These are phyloP conservation scores for Drosophila macrospina DNA, from an alignment of 2,888 invertebrate species.

Conservation along the genomic window DNA sequence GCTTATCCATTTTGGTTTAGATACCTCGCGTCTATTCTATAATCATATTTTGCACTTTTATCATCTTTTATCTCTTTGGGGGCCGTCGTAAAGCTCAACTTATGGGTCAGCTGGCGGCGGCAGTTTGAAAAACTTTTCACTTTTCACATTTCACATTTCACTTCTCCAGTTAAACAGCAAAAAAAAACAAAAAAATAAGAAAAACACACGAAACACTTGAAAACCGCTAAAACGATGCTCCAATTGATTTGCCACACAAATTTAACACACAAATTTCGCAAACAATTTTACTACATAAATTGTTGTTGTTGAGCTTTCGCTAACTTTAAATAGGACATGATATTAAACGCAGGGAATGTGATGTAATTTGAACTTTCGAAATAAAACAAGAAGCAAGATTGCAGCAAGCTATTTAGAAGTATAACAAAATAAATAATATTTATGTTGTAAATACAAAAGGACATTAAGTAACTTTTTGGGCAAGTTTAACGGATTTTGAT, in stretches of 20 bases:
- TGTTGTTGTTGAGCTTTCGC: neutral
- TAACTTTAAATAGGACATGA: neutral
- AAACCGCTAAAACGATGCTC: slow-evolving; percentile 21
- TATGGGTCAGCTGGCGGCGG: slow-evolving; percentile 52
- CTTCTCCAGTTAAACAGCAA: slow-evolving; percentile 32
- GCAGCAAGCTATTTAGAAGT: no score
- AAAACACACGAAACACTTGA: slow-evolving; percentile 12
- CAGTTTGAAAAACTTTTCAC: slow-evolving; percentile 25
- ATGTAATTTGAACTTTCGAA: no score
- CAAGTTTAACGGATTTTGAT: no score
- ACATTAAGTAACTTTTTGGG: no score
- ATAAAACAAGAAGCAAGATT: no score
- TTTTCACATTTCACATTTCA: slow-evolving; percentile 42
- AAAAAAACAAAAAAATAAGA: no score
- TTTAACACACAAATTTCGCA: slow-evolving; percentile 8
- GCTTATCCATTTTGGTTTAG: neutral
- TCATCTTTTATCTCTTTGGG: slow-evolving; percentile 34
- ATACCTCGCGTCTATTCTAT: slow-evolving; percentile 37
- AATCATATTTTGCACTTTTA: slow-evolving; percentile 55
- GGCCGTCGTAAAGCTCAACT: slow-evolving; percentile 48
- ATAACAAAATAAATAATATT: no score
- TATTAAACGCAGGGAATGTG: no score
- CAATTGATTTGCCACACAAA: slow-evolving; percentile 40
- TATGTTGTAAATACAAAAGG: no score
- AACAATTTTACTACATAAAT: neutral